Percentiles rank a stretch among this genome's conserved stretches.
Evolutionary conservation across 2,888 invertebrate genomes (phyloP).

Genomic region (Eremobia ochroleuca): DNA sequence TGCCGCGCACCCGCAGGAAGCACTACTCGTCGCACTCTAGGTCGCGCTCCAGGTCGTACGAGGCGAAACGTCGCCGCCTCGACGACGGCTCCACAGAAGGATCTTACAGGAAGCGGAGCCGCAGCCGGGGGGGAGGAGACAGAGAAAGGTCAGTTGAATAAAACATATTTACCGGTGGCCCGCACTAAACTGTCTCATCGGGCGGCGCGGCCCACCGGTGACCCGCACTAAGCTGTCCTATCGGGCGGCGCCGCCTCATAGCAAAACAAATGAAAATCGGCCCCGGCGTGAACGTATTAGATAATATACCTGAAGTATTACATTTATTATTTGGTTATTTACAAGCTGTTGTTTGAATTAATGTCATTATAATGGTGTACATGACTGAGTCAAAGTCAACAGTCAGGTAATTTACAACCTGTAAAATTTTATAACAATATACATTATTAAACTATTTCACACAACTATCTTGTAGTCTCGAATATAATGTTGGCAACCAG

Average conservation of each 20-base stretch:
- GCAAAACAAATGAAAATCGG: no score
- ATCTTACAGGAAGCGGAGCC: slow-evolving; percentile 87
- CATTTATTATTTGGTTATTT: background rate
- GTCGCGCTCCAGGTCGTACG: slow-evolving; percentile 91
- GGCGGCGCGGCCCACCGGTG: no score
- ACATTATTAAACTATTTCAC: slow-evolving; percentile 10
- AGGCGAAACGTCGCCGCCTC: slow-evolving; percentile 94
- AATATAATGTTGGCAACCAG: slow-evolving; percentile 51
- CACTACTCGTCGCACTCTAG: slow-evolving; percentile 93
- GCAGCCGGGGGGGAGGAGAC: slow-evolving; percentile 86
- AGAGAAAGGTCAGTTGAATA: slow-evolving; percentile 91
- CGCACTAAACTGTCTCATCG: no score
- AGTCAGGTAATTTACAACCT: background rate
- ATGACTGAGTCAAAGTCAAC: slow-evolving; percentile 5
- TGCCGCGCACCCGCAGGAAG: slow-evolving; percentile 96
- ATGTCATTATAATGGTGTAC: background rate
- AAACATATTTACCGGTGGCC: no score
- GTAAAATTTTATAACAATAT: slow-evolving; percentile 1
- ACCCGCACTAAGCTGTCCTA: no score
- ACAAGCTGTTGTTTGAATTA: slow-evolving; percentile 13
- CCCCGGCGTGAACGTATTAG: no score
- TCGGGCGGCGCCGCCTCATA: no score
- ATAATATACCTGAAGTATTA: no score
- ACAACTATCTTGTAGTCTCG: slow-evolving; percentile 3
- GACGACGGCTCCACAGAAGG: slow-evolving; percentile 90